These are phyloP conservation scores for Notothenia rossii DNA, from an alignment of 2,113 vertebrate species.

Conservation along the genomic window DNA sequence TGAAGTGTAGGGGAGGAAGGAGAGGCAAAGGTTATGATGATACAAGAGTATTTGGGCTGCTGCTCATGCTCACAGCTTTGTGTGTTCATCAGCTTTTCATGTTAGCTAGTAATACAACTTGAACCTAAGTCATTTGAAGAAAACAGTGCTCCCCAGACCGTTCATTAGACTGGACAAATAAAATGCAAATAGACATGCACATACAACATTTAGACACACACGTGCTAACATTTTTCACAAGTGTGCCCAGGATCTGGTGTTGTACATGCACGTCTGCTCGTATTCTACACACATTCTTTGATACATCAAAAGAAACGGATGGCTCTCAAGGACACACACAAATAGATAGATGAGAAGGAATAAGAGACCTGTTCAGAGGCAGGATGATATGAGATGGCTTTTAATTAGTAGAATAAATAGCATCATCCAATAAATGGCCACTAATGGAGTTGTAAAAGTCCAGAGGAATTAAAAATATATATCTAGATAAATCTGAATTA, in stretches of 20 bases:
- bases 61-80: slow-evolving; percentile 1
- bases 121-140: no score
- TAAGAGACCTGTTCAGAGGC: slow-evolving; percentile 1
- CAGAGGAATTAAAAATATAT: neutral
- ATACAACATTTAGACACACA: neutral
- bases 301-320: neutral
- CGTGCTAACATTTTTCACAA: neutral
- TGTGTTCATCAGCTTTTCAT: neutral
- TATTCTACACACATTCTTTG: neutral
- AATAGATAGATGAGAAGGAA: neutral
- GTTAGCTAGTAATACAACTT: no score
- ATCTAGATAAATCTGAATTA: neutral
- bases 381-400: neutral
- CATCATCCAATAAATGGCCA: slow-evolving; percentile 6
- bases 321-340: neutral
- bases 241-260: neutral
- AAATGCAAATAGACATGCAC: slow-evolving; percentile 22
- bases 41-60: neutral
- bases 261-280: neutral
- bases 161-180: slow-evolving; percentile 52
- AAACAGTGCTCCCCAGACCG: slow-evolving; percentile 23
- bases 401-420: slow-evolving; percentile 37
- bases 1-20: neutral
- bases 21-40: neutral
- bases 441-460: slow-evolving; percentile 46